phyloP scores from a whole-genome alignment of 2,888 invertebrate genomes.

The Torymus auratus region DNA sequence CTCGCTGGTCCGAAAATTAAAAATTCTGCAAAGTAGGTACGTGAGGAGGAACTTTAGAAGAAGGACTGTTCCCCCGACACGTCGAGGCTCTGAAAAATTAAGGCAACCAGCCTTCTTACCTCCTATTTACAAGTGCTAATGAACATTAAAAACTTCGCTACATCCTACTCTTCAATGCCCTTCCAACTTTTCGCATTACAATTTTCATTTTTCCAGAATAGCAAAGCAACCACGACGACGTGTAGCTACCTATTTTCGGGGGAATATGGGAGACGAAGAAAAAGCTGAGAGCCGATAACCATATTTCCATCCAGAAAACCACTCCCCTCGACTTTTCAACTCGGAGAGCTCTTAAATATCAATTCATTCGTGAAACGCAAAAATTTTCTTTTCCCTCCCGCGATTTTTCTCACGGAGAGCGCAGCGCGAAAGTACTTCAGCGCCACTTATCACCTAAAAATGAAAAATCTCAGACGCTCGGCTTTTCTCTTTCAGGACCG shows the following conservation, averaged over 20 bases:
- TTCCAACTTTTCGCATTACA: slow-evolving; percentile 38
- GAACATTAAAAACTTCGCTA: slow-evolving; percentile 42
- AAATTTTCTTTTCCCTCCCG: background rate
- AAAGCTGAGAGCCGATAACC: slow-evolving; percentile 8
- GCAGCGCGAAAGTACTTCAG: slow-evolving; percentile 1
- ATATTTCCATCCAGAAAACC: slow-evolving; percentile 15
- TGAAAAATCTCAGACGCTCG: background rate
- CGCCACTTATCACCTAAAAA: slow-evolving; percentile 11
- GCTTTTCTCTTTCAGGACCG: background rate
- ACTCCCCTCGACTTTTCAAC: background rate
- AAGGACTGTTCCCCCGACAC: slow-evolving; percentile 40
- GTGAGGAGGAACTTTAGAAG: slow-evolving; percentile 21
- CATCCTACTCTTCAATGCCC: no score
- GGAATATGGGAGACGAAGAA: slow-evolving; percentile 15
- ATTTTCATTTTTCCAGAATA: slow-evolving; percentile 31
- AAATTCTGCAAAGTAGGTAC: slow-evolving; percentile 14
- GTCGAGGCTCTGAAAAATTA: slow-evolving; percentile 44
- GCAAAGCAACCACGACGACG: background rate
- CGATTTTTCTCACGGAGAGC: background rate
- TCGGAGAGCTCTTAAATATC: background rate
- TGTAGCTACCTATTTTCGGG: background rate
- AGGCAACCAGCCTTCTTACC: slow-evolving; percentile 38
- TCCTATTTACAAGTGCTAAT: slow-evolving; percentile 46
- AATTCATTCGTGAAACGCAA: background rate
- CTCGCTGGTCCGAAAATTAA: background rate